phyloP scores from a whole-genome alignment of 2,888 invertebrate species.

The Mythimna ferrago region DNA sequence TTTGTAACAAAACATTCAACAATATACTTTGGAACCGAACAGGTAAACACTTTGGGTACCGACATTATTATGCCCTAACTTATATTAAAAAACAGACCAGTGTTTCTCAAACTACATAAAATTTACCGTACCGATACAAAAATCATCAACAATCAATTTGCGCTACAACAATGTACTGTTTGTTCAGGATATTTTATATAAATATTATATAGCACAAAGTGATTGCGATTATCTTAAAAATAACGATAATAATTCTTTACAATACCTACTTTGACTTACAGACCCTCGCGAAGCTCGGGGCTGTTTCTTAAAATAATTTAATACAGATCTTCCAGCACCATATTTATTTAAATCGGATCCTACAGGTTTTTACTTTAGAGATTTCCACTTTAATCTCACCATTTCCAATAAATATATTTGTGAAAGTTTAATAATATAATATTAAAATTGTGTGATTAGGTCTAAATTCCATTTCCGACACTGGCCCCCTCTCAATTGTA shows the following conservation, averaged over 20 bases:
- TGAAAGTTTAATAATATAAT: slow-evolving; percentile 63
- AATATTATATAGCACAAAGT: slow-evolving; percentile 72
- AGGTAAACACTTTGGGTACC: slow-evolving; percentile 87
- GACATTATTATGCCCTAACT: slow-evolving; percentile 86
- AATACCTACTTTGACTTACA: slow-evolving; percentile 76
- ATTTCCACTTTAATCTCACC: slow-evolving; percentile 62
- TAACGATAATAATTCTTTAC: slow-evolving; percentile 71
- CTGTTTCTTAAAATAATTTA: slow-evolving; percentile 75
- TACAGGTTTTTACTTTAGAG: slow-evolving; percentile 69
- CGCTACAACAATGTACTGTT: slow-evolving; percentile 66
- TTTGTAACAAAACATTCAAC: slow-evolving; percentile 89
- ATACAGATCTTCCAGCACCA: slow-evolving; percentile 90
- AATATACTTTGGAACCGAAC: slow-evolving; percentile 89
- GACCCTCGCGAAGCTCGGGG: slow-evolving; percentile 72
- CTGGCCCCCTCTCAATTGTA: slow-evolving; percentile 81
- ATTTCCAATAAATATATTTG: slow-evolving; percentile 63
- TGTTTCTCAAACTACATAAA: slow-evolving; percentile 86
- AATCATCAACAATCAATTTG: slow-evolving; percentile 68
- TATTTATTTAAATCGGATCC: slow-evolving; percentile 72
- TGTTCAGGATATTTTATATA: slow-evolving; percentile 58
- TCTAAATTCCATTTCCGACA: slow-evolving; percentile 69
- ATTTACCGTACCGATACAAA: slow-evolving; percentile 60
- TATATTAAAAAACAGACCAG: slow-evolving; percentile 81
- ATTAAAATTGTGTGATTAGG: slow-evolving; percentile 64
- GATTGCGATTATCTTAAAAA: slow-evolving; percentile 73